Evolutionary conservation across 2,113 vertebrate species (phyloP), one percentile per base, ranked within the genome.

Genomic region (Gobiocypris rarus): DNA sequence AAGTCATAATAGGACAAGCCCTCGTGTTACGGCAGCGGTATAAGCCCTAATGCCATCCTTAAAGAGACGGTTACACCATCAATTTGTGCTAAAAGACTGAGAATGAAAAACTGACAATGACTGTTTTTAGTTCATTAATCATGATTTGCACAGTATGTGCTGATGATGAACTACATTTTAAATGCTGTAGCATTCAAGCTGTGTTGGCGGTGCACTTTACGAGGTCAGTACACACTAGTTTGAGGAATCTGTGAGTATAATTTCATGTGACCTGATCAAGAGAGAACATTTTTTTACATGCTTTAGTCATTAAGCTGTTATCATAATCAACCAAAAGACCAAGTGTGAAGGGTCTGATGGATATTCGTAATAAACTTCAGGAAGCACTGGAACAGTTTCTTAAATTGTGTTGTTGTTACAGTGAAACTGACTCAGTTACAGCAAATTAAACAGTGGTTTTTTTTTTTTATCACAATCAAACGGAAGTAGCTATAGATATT

Each of bases 11-110:
- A 65, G 59, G 45, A 48, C 22, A 69, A 70, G 50, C 31, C 50
- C 43, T 59, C 41, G 56, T 34, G 71, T 80, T 70, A 41, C 15
- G n/a, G 71, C 38, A 87, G 70, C 48, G 75, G 67, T n/a, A 63
- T 19, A 1, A 61, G 13, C 22, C 41, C 19, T 78, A 15, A 22
- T 34, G 6, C 7, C 22, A 73, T 63, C 43, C 34, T 56, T 19
- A 15, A 54, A 38, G 41, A 71, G 65, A 77, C 65, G 8, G 41
- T 69, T 24, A 69, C 34, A 38, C 34, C 5, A 34, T 50, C 59
- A 43, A 14, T 41, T 9, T 71, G 69, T 24, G 69, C 11, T 24
- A 19, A 54, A 54, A 14, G 17, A 54, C 52, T 19, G 13, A 3
- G n/a, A 45, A 71, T 54, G n/a, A 14, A 3, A 19, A 43, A 43